A percentile compares a stretch with the other conserved stretches of the same genome.
These are phyloP conservation scores for Cotesia vestalis DNA, from an alignment of 1,140 invertebrate genomes.

Conservation along the genomic window DNA sequence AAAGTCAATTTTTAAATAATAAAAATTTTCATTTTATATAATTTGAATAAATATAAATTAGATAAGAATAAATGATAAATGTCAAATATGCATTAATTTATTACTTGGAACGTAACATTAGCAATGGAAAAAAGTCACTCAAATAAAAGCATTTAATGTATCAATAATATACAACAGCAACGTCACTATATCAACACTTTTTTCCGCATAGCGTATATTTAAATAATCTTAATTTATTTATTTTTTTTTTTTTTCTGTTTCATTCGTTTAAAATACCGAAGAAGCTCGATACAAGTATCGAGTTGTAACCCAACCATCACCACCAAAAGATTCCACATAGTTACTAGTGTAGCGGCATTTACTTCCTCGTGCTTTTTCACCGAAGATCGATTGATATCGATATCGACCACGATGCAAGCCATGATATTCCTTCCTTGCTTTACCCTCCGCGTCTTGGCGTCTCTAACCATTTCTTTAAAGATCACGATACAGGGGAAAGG, in stretches of 20 bases:
- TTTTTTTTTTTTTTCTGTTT: not conserved
- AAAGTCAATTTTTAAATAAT: too few relatives aligned
- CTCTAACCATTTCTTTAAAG: slow-evolving; percentile 29
- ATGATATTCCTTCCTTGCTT: slow-evolving; percentile 19
- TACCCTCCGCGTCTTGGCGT: slow-evolving; percentile 17
- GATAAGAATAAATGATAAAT: not conserved
- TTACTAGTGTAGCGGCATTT: slow-evolving; percentile 27
- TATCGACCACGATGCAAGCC: slow-evolving; percentile 28
- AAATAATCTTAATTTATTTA: slow-evolving; percentile 11
- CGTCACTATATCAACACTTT: not conserved
- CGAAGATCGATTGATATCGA: slow-evolving; percentile 38
- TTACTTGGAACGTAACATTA: too few relatives aligned
- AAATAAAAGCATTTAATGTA: not conserved
- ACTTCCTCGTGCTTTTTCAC: slow-evolving; percentile 37
- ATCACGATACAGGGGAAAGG: slow-evolving; percentile 26
- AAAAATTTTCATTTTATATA: too few relatives aligned
- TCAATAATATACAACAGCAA: too few relatives aligned
- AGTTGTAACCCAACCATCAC: slow-evolving; percentile 61
- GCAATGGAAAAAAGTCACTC: not conserved
- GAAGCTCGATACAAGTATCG: slow-evolving; percentile 42
- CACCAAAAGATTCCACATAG: slow-evolving; percentile 55
- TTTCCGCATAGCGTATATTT: not conserved
- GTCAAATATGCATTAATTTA: too few relatives aligned
- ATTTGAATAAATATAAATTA: too few relatives aligned
- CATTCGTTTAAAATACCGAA: slow-evolving; percentile 26